These are phyloP conservation scores for Tupaia tana DNA, from an alignment of 2,113 vertebrate species.

Conservation along the genomic window DNA sequence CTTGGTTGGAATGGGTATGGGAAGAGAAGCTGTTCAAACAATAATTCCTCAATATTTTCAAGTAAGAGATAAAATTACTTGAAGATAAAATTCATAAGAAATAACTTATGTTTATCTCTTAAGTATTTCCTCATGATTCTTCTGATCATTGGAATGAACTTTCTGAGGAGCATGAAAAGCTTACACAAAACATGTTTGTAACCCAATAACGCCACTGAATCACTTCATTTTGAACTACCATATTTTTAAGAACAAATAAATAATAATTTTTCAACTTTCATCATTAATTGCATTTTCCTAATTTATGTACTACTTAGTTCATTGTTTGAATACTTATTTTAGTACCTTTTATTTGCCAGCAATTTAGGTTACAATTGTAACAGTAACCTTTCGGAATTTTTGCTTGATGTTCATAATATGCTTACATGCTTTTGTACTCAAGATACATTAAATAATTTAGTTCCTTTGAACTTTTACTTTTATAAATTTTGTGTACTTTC, in stretches of 20 bases:
- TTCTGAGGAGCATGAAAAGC: not conserved
- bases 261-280: constrained; percentile 12
- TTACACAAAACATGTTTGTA: not conserved
- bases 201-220: not conserved
- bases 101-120: not conserved
- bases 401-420: not conserved
- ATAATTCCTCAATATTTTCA: not conserved
- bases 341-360: constrained; percentile 42
- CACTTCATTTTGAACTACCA: constrained; percentile 41
- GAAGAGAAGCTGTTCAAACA: not conserved
- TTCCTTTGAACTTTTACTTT: constrained; percentile 41
- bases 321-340: constrained; percentile 39
- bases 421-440: not conserved
- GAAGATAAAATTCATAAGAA: constrained; percentile 38
- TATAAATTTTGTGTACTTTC: constrained; percentile 27
- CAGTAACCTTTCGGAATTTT: constrained; percentile 21
- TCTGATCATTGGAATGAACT: not conserved
- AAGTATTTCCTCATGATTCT: not conserved
- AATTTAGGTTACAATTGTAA: not conserved
- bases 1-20: not conserved
- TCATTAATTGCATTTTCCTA: constrained; percentile 40
- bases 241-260: constrained; percentile 16
- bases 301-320: constrained; percentile 11
- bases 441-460: constrained; percentile 34
- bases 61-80: not conserved